A percentile compares a stretch with the other conserved stretches of the same genome.
These are phyloP conservation scores for Hippocampus barbouri DNA, from an alignment of 2,113 vertebrate genomes.

Conservation along the genomic window DNA sequence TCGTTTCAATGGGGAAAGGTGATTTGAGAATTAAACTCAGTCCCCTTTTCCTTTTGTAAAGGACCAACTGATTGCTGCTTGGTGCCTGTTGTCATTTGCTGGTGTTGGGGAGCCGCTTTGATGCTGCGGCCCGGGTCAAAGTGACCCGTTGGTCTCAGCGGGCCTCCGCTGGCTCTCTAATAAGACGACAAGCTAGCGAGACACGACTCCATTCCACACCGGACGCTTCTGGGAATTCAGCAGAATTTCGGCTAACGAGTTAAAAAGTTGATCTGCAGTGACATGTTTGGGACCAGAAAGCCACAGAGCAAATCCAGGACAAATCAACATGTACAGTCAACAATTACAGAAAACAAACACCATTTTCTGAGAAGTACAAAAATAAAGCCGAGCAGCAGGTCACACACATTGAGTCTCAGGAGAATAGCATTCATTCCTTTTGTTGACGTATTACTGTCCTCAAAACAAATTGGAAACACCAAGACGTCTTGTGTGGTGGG, in stretches of 20 bases:
- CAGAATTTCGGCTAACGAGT: constrained; percentile 35
- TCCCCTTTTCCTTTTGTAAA: too few relatives aligned
- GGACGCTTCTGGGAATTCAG: constrained; percentile 25
- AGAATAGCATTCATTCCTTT: neutral
- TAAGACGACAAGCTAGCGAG: constrained; percentile 43
- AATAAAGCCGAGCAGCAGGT: neutral
- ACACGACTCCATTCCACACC: constrained; percentile 36
- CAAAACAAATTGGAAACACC: neutral
- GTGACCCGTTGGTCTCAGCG: constrained; percentile 69
- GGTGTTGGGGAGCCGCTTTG: constrained; percentile 35
- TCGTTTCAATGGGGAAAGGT: too few relatives aligned
- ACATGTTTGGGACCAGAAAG: constrained; percentile 22
- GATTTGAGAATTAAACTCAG: too few relatives aligned
- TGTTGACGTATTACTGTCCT: neutral
- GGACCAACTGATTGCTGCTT: neutral
- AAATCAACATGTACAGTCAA: constrained; percentile 5
- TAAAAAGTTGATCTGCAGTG: constrained; percentile 32
- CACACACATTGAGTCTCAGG: neutral
- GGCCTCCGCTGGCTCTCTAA: constrained; percentile 65
- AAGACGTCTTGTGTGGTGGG: neutral
- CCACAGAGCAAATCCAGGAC: constrained; percentile 5
- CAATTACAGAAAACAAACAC: neutral
- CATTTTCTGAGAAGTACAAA: neutral
- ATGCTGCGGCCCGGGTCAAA: constrained; percentile 57
- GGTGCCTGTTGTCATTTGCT: neutral